Base-by-base conservation (phyloP, 23 tunicate genomes). In the Trididemnum miniatum region DNA sequence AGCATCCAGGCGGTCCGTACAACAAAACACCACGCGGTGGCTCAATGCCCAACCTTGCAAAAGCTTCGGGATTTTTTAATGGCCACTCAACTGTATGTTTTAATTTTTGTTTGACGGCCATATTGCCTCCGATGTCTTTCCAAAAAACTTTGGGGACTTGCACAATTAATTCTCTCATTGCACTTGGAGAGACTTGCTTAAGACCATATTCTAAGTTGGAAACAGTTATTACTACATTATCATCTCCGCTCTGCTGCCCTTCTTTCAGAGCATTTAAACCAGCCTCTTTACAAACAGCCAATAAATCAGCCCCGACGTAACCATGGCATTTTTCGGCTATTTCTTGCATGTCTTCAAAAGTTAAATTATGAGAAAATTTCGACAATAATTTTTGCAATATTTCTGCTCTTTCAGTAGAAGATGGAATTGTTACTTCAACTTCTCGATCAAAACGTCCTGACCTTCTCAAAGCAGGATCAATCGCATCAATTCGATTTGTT, bases 1-100 rank as follows among this genome's bases (percentile, higher is more conserved):
- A 88, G 72, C 99, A 96, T 31, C 99, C 99, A 34, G 99, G 99
- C 34, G 99, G 99, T 12, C 99, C 99, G 51, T 87, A 96, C 59
- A 96, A 77, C 22, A 96, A 83, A 25, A 96, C 90, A 4, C 99
- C 99, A 0, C 99, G 71, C 0, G 99, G 97, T 2, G 99, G 97
- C 4, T 87, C 88, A 59, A 96, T 85, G 1, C 94, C 94, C n/a
- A 96, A 50, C 30, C 89, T 57, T 31, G 51, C 33, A 35, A 91
- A 91, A n/a, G 81, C 83, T 27, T 74, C 86, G 0, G 99, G 91
- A 57, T 96, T 80, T 52, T 91, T 91, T 73, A 96, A 72, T 22
- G 99, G 99, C 94, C 95, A 88, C 81, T 96, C 99, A 39, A 96
- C 82, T 29, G 90, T 77, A 35, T 91, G 97, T 77, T 76, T 71